Evolutionary conservation across 2,113 vertebrate species (phyloP).

Genomic region (Xenotilapia leptura): DNA sequence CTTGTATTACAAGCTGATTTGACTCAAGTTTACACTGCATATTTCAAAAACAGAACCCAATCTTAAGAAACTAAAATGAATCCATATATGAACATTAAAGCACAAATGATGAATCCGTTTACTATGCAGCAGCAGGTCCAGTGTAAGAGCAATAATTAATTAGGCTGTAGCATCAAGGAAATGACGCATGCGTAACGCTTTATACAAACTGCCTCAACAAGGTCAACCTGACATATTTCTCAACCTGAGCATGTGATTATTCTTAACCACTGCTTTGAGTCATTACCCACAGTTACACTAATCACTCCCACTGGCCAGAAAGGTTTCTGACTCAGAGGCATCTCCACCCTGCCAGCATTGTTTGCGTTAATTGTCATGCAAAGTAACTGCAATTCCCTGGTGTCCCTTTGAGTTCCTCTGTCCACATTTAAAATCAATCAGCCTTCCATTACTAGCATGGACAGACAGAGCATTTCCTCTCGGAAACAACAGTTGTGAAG

Average conservation of each 20-base stretch:
- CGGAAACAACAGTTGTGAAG: constrained; percentile 16
- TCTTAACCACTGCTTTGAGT: neutral
- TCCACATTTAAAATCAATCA: constrained; percentile 27
- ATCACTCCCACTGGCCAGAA: neutral
- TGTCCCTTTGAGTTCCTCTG: neutral
- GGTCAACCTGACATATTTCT: neutral
- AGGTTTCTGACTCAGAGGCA: neutral
- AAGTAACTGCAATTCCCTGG: constrained; percentile 16
- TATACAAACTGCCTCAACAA: neutral
- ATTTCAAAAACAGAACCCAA: neutral
- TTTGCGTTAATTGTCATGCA: constrained; percentile 47
- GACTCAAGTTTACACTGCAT: neutral
- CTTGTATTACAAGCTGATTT: neutral
- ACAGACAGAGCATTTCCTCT: constrained; percentile 18
- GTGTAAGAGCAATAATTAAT: neutral
- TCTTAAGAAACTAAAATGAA: neutral
- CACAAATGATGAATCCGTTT: neutral
- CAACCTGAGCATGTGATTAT: neutral
- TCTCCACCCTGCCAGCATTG: neutral
- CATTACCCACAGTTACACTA: neutral
- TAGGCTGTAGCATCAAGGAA: neutral
- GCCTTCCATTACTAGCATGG: neutral
- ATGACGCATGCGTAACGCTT: neutral
- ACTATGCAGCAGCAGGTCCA: neutral
- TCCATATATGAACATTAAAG: neutral